Conservation (phyloP, 1,140 invertebrate species). For the Thalassaphorura encarpata region DNA sequence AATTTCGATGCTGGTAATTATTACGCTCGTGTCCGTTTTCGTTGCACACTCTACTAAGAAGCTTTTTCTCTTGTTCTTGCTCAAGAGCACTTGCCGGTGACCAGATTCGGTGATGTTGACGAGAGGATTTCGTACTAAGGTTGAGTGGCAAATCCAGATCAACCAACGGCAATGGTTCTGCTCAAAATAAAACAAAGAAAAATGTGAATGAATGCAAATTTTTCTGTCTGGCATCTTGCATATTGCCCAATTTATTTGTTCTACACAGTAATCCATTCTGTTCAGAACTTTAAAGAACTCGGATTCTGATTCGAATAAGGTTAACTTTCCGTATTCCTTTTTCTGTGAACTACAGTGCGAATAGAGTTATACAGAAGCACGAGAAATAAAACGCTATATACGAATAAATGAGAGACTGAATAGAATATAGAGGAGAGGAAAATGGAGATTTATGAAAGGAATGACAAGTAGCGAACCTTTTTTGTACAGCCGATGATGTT, state of each 20-base stretch:
- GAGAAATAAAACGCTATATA: neutral
- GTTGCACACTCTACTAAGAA: conserved; percentile 13
- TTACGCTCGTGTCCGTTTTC: conserved; percentile 4
- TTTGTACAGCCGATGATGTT: neutral
- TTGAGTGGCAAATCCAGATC: conserved; percentile 26
- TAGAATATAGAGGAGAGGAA: neutral
- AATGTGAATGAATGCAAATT: too few relatives aligned
- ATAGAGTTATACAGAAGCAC: neutral
- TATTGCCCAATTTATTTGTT: too few relatives aligned
- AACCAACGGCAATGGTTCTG: too few relatives aligned
- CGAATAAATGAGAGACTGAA: neutral
- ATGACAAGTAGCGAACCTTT: neutral
- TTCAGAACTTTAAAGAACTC: too few relatives aligned
- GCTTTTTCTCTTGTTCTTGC: conserved; percentile 24
- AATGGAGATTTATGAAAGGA: neutral
- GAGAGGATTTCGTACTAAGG: conserved; percentile 26
- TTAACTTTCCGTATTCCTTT: too few relatives aligned
- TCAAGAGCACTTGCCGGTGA: conserved; percentile 32
- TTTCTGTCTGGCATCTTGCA: too few relatives aligned
- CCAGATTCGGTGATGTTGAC: conserved; percentile 25
- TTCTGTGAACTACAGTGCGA: neutral
- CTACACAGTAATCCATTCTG: too few relatives aligned
- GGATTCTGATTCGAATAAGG: too few relatives aligned
- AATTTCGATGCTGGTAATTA: conserved; percentile 9
- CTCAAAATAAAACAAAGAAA: too few relatives aligned